Evolutionary conservation across 1,140 invertebrate species (phyloP).

Genomic region (Archivesica marissinica): DNA sequence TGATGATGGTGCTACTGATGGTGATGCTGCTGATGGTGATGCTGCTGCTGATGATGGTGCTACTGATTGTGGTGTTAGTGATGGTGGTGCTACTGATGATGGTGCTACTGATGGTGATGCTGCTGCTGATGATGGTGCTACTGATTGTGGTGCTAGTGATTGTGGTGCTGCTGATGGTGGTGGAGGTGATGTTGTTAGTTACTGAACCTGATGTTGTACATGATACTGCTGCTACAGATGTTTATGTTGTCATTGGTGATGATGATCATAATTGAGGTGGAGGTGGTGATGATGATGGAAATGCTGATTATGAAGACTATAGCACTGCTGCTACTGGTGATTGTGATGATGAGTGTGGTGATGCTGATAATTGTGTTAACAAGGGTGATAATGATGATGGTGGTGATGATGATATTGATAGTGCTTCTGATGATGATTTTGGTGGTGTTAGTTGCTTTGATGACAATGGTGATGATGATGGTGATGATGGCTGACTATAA

Average conservation of each 20-base stretch:
- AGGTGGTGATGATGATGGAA: background rate
- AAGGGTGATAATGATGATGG: background rate
- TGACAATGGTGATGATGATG: background rate
- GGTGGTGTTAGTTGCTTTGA: background rate
- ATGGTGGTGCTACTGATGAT: no score
- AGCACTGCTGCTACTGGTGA: background rate
- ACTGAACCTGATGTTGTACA: no score
- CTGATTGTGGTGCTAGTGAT: no score
- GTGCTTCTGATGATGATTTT: background rate
- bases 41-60: no score
- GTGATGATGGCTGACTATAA: background rate
- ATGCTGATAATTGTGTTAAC: background rate
- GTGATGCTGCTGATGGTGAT: no score
- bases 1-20: no score
- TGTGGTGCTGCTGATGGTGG: no score
- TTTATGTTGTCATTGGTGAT: background rate
- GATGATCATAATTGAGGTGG: background rate
- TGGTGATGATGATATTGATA: background rate
- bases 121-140: no score
- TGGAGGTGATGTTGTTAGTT: no score
- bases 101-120: no score
- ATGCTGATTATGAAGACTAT: background rate
- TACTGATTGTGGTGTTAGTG: no score
- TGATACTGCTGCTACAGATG: background rate
- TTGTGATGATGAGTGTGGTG: background rate